Conservation (phyloP, 2,797 vertebrate genomes). For the Neoniphon sammara region DNA sequence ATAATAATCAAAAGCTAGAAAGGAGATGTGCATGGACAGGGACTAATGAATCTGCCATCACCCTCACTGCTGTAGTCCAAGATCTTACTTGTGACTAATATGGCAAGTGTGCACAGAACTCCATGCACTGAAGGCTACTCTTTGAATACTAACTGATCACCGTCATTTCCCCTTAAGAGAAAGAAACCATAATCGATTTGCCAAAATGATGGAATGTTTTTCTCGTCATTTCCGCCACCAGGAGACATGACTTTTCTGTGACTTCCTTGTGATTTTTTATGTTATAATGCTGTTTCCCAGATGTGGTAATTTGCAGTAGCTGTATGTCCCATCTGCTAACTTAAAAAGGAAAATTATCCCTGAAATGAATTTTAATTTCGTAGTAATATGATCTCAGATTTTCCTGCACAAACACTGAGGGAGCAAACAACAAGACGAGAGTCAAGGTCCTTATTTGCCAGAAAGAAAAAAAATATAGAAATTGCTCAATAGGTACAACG, state of each 20-base stretch:
- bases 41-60: slow-evolving; percentile 55
- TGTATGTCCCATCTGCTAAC: neutral
- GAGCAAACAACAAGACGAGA: neutral
- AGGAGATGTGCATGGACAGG: slow-evolving; percentile 56
- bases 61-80: slow-evolving; percentile 36
- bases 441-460: neutral
- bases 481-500: neutral
- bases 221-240: neutral
- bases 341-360: neutral
- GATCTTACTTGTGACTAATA: slow-evolving; percentile 57
- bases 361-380: neutral
- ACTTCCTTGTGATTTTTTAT: neutral
- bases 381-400: too few relatives aligned
- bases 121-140: neutral
- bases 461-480: too few relatives aligned
- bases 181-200: slow-evolving; percentile 30
- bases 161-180: slow-evolving; percentile 30
- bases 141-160: slow-evolving; percentile 13
- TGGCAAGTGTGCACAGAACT: slow-evolving; percentile 31
- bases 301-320: too few relatives aligned
- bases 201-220: slow-evolving; percentile 45
- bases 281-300: neutral
- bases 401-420: neutral
- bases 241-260: neutral
- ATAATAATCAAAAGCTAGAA: slow-evolving; percentile 45